These are phyloP conservation scores for Graphium colonna DNA, from an alignment of 2,888 invertebrate genomes.

Conservation along the genomic window DNA sequence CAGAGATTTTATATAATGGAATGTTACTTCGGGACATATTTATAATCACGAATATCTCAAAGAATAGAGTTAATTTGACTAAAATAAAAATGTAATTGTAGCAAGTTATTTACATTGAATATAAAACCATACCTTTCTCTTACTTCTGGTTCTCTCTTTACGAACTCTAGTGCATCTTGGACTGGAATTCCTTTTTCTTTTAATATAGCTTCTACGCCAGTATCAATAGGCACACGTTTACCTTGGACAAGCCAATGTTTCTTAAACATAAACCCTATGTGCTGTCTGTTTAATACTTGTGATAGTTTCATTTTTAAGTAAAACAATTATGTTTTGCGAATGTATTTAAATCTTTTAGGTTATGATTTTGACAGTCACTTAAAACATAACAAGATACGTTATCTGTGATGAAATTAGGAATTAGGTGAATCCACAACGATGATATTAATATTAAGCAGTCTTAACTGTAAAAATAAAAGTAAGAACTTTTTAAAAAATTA, in stretches of 20 bases:
- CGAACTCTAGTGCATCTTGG: conserved; percentile 81
- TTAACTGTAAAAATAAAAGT: too few relatives aligned
- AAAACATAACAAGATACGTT: not conserved
- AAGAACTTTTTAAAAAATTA: too few relatives aligned
- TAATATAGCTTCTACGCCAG: conserved; percentile 76
- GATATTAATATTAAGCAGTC: too few relatives aligned
- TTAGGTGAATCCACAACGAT: too few relatives aligned
- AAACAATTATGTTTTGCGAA: not conserved
- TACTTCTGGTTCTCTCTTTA: conserved; percentile 59
- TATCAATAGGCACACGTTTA: conserved; percentile 77
- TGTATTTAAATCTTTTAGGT: not conserved
- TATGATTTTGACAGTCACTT: conserved; percentile 6
- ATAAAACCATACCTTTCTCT: conserved; percentile 43
- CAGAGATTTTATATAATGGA: conserved; percentile 19
- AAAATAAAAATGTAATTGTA: not conserved
- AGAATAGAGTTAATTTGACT: too few relatives aligned
- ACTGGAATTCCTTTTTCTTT: conserved; percentile 80
- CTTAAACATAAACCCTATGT: conserved; percentile 86
- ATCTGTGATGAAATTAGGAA: conserved; percentile 16
- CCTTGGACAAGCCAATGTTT: conserved; percentile 86
- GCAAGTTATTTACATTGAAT: not conserved
- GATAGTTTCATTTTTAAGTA: conserved; percentile 82
- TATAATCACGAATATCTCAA: too few relatives aligned
- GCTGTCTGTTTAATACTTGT: conserved; percentile 81
- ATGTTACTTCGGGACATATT: too few relatives aligned